Base-by-base conservation (phyloP, 35 echinoderm and acorn worm genomes). In the Diadema setosum region DNA sequence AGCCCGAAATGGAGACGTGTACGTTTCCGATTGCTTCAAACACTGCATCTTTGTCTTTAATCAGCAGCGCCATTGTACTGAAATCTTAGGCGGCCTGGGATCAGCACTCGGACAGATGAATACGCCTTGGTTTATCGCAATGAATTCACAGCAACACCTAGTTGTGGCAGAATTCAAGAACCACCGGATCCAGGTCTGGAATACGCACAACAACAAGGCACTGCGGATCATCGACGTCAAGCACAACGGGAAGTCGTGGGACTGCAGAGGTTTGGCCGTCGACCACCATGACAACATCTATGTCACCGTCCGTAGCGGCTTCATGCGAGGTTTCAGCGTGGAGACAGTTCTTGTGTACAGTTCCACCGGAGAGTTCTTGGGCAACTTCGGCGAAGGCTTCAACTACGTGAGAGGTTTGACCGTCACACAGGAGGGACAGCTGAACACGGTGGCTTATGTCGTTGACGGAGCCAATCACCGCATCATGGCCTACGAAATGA, bases 201-300 rank as follows among this genome's bases (percentile, higher is more conserved):
- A 91, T 61, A 60, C 83, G 6, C 34, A 91, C 24, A 58, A 43
- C 30, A 32, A 44, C 40, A 70, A 86, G 5, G 27, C 31, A 16
- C n/a, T 78, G 44, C 42, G 50, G 17, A 73, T 83, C 41, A 91
- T 91, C 42, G 84, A 91, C 46, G 82, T 91, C 21, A 59, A 91
- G 32, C 83, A 86, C 29, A 52, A 85, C 16, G 82, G 83, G 26
- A 91, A 86, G 75, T 41, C 82, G 5, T 80, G 84, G 61, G 82
- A 36, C 21, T 91, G 89, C 35, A 24, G 89, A 30, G 89, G 89
- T 16, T 57, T 91, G 14, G 89, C 69, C 16, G 26, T 91, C 2
- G 89, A 91, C 43, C 17, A 16, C 3, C 57, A 86, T 32, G 89
- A 91, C 41, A 91, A 91, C 61, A 86, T 91, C 67, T 91, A 57